These are phyloP conservation scores for Malachius bipustulatus DNA, from an alignment of 2,888 invertebrate species.

Conservation along the genomic window DNA sequence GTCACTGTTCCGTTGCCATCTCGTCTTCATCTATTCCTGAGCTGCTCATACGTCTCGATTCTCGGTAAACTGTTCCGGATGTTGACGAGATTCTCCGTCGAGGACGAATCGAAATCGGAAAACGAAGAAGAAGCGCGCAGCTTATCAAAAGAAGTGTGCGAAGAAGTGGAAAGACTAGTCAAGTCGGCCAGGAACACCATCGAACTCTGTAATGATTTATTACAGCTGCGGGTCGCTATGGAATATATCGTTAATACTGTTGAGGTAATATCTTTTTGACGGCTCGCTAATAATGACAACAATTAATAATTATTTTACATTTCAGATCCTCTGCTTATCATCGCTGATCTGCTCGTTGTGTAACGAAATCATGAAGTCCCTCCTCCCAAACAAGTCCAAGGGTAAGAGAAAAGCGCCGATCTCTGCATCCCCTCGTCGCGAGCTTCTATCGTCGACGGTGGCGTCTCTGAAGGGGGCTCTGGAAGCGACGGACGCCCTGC, in stretches of 20 bases:
- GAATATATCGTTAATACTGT: slow-evolving; percentile 47
- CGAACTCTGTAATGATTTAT: slow-evolving; percentile 33
- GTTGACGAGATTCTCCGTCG: slow-evolving; percentile 20
- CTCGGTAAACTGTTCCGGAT: slow-evolving; percentile 27
- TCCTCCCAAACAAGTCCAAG: slow-evolving; percentile 40
- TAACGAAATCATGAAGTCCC: slow-evolving; percentile 41
- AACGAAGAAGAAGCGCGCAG: neutral
- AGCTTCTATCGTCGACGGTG: slow-evolving; percentile 27
- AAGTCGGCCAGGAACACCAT: slow-evolving; percentile 33
- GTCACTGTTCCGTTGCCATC: slow-evolving; percentile 31
- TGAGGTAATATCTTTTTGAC: slow-evolving; percentile 39
- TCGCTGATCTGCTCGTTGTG: slow-evolving; percentile 46
- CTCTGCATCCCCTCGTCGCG: slow-evolving; percentile 38
- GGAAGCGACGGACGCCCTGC: slow-evolving; percentile 33
- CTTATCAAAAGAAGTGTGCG: slow-evolving; percentile 21
- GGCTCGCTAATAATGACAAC: slow-evolving; percentile 3
- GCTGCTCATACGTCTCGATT: slow-evolving; percentile 26
- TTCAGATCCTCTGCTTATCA: slow-evolving; percentile 47
- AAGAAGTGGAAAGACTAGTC: slow-evolving; percentile 27
- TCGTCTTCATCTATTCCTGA: slow-evolving; percentile 27
- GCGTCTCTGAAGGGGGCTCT: slow-evolving; percentile 30
- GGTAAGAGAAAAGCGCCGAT: slow-evolving; percentile 44
- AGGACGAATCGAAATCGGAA: slow-evolving; percentile 14
- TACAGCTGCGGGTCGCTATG: slow-evolving; percentile 38
- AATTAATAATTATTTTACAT: slow-evolving; percentile 14